Conservation (phyloP, 2,113 vertebrate species). For the Mirounga angustirostris region DNA sequence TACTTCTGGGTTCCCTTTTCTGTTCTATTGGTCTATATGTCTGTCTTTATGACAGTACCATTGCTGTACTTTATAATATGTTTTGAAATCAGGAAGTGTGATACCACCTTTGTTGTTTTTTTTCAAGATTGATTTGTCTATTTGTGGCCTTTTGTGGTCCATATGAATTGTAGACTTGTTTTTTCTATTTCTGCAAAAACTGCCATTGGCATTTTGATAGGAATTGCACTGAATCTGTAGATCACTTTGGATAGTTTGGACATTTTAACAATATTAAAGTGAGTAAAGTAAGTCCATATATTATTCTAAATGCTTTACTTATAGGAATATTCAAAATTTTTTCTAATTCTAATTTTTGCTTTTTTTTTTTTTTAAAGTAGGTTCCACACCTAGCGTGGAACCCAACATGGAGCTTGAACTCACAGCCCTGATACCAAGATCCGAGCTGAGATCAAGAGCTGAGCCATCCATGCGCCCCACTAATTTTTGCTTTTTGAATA, state of each 20-base stretch:
- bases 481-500: background rate
- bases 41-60: background rate
- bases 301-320: background rate
- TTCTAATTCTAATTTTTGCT: conserved; percentile 33
- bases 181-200: background rate
- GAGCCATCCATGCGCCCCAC: no score
- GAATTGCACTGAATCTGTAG: background rate
- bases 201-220: background rate
- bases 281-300: background rate
- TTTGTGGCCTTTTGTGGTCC: background rate
- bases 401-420: background rate
- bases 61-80: background rate
- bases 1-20: background rate
- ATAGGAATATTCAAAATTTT: background rate
- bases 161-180: background rate
- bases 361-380: conserved; percentile 10
- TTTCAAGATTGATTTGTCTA: background rate
- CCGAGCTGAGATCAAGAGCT: background rate
- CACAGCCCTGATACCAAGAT: background rate
- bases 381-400: background rate
- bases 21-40: background rate
- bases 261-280: background rate
- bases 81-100: background rate
- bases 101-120: background rate
- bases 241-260: background rate